Base-by-base conservation (phyloP, 2,797 vertebrate genomes). In the Microctenopoma steveboyesi region DNA sequence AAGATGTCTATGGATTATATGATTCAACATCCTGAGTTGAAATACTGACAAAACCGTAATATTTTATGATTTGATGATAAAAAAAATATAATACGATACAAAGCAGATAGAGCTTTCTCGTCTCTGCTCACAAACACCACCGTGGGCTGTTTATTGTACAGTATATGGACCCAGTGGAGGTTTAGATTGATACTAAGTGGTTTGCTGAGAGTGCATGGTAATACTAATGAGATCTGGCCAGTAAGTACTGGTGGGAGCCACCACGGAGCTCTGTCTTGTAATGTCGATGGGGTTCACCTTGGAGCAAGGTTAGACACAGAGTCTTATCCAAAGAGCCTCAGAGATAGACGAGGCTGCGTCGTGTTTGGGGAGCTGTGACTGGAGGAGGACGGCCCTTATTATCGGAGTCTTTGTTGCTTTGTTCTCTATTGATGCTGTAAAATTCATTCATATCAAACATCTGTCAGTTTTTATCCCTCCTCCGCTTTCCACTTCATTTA, bases 161-260 rank as follows among this genome's bases (percentile, higher is more conserved):
- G 4, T 48, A 22, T 71, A 28, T 68, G 54, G 60, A 69, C 67
- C 64, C 62, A 47, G 66, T 35, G 74, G 60, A 77, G 68, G 49
- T 56, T 74, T 53, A 72, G 68, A 72, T 40, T 66, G 64, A 69
- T 66, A 60, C 69, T 74, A 77, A 85, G 82, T 75, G 79, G 66
- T 79, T 79, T 76, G 30, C 65, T 69, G 81, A 71, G 73, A 84
- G 79, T 72, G 78, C 79, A 71, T 42, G 4, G 18, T 74, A 57
- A 66, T 64, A 25, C 70, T 81, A 70, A 85, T 69, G 74, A 79
- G 67, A 64, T 53, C 45, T 16, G 55, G 66, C 62, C 76, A 68
- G 42, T 82, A 51, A 59, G 69, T 46, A 53, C 61, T 74, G 63
- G 74, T 54, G 66, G 75, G 64, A 76, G 54, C 57, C 76, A 14